Percentiles rank a stretch among this genome's conserved stretches.
phyloP scores from a whole-genome alignment of 2,113 vertebrate genomes.

The Pristiophorus japonicus region DNA sequence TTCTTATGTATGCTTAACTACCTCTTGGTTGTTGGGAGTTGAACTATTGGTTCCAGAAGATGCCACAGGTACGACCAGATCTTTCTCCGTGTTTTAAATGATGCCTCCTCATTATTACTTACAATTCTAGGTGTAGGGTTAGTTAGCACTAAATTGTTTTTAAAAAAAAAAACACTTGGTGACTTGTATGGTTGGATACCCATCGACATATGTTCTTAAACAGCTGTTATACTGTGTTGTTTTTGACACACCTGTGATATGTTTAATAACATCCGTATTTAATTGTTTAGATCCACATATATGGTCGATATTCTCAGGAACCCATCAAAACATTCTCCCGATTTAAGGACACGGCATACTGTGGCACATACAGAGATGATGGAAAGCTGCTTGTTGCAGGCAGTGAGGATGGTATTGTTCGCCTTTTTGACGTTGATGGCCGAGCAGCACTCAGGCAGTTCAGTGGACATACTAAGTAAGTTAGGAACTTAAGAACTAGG shows the following conservation, averaged over 20 bases:
- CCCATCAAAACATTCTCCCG: conserved; percentile 82
- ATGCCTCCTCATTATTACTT: neutral
- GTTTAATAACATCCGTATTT: neutral
- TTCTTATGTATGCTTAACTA: neutral
- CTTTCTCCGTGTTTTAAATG: neutral
- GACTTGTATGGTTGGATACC: neutral
- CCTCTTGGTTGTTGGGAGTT: neutral
- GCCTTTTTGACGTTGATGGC: conserved; percentile 77
- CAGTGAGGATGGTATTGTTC: conserved; percentile 74
- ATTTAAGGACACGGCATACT: conserved; percentile 81
- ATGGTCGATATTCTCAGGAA: conserved; percentile 83
- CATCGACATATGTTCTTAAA: neutral
- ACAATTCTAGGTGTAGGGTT: neutral
- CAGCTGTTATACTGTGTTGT: neutral
- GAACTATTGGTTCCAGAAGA: neutral
- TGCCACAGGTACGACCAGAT: neutral
- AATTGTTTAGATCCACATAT: conserved; percentile 76
- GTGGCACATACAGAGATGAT: conserved; percentile 78
- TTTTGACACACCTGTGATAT: neutral
- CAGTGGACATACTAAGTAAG: conserved; percentile 83
- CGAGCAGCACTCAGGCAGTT: conserved; percentile 78
- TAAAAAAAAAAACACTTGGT: neutral
- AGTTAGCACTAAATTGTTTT: neutral
- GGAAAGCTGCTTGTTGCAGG: conserved; percentile 82
- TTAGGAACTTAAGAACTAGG: too few species aligned